Evolutionary conservation across 2,113 vertebrate species (phyloP), one percentile per base, ranked within the genome.

Genomic region (Jaculus jaculus): DNA sequence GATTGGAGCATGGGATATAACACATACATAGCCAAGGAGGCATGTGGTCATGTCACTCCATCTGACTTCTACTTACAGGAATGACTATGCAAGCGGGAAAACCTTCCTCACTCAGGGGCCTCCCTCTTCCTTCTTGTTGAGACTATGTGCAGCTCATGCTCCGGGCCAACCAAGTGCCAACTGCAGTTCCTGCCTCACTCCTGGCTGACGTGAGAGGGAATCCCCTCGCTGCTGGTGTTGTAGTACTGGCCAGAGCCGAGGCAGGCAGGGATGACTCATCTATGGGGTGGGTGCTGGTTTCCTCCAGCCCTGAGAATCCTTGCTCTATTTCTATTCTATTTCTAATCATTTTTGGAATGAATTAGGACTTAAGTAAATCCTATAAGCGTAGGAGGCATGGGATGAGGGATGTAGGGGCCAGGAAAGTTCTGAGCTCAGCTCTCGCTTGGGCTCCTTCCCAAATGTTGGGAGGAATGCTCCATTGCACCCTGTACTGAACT

Each of bases 81-180:
- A 71, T 26, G 24, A 60, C 24, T 17, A 6, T 0, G 21, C 0
- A 66, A 2, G 0, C 51, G 47, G 80, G 21, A 63, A 80, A 72
- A 39, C 34, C 90, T 78, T 34, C 15, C 24, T 0, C n/a, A 37
- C 65, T 21, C 2, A 3, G 30, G 0, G 20, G 18, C 54, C 58
- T 11, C 28, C 2, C 3, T 26, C 0, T 24, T 58, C 39, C 24
- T 65, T 30, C 15, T 84, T 24, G 13, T 69, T 7, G 18, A 79
- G 69, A 11, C 24, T 32, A 65, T 63, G 42, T 2, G 66, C 54
- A 68, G 4, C 21, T 47, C 66, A n/a, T 13, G 21, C 24, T 34
- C 11, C 0, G 0, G 58, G 72, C 26, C 34, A 63, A 20, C 78
- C 26, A 1, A 2, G 0, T 0, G 28, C 10, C 7, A 1, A 21